A percentile compares a stretch with the other conserved stretches of the same genome.
Conservation (phyloP, 2,797 vertebrate genomes). For the Tamandua tetradactyla region DNA sequence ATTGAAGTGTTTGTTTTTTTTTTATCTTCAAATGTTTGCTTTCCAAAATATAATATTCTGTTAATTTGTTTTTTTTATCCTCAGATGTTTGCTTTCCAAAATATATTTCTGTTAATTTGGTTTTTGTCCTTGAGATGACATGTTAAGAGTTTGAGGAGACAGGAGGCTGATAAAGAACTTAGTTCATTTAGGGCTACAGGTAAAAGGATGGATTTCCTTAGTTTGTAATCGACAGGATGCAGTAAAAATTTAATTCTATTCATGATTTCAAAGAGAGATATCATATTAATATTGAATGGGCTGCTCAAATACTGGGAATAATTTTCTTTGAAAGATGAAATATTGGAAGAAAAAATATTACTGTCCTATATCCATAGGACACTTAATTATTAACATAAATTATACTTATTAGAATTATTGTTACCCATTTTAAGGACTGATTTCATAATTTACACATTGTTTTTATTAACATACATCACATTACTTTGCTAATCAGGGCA, state of each 20-base stretch:
- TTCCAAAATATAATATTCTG: no score
- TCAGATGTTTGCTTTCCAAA: no score
- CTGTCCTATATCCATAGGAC: not conserved
- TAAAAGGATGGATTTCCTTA: not conserved
- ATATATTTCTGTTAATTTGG: not conserved
- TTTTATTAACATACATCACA: slow-evolving; percentile 19
- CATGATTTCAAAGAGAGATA: not conserved
- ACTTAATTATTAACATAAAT: not conserved
- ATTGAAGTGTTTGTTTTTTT: not conserved
- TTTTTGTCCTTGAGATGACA: not conserved
- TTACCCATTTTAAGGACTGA: slow-evolving; percentile 21
- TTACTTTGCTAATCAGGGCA: not conserved
- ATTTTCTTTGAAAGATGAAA: slow-evolving; percentile 21
- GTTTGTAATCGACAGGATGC: not conserved
- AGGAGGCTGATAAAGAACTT: not conserved
- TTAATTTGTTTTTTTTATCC: not conserved
- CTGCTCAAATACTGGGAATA: not conserved
- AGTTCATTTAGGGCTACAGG: not conserved
- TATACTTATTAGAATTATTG: not conserved
- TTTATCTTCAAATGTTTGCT: no score
- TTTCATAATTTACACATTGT: slow-evolving; percentile 4
- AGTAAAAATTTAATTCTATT: not conserved
- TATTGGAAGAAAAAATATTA: not conserved
- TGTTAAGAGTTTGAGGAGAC: not conserved
- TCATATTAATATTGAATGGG: not conserved